These are phyloP conservation scores for Melanotaenia parkinsoni DNA, from an alignment of 2,797 vertebrate species.

Conservation along the genomic window DNA sequence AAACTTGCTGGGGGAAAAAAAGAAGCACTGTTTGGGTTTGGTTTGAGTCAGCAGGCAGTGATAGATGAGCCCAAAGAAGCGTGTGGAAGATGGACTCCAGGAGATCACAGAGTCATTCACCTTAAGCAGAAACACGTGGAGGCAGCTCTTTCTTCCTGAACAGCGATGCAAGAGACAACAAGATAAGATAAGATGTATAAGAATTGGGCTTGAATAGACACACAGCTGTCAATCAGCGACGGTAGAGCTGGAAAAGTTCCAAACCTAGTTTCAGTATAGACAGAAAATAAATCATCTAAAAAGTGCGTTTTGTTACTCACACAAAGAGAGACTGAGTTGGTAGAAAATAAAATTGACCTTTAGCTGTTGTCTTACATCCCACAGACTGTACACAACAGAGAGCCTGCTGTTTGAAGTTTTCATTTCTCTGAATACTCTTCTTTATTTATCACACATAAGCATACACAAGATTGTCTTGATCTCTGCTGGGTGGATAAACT, in stretches of 20 bases:
- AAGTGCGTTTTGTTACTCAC: constrained; percentile 20
- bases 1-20: constrained; percentile 30
- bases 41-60: constrained; percentile 60
- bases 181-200: constrained; percentile 45
- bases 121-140: constrained; percentile 30
- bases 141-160: constrained; percentile 38
- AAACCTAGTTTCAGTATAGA: constrained; percentile 21
- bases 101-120: constrained; percentile 61
- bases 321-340: not conserved
- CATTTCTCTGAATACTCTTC: constrained; percentile 17
- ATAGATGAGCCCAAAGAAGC: constrained; percentile 66
- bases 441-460: constrained; percentile 30
- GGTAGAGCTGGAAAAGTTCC: constrained; percentile 29
- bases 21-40: constrained; percentile 28
- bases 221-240: constrained; percentile 34
- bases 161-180: constrained; percentile 36
- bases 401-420: constrained; percentile 35
- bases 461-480: constrained; percentile 26
- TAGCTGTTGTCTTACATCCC: not conserved
- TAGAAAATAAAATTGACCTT: constrained; percentile 21
- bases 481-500: constrained; percentile 18
- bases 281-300: constrained; percentile 16
- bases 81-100: constrained; percentile 46
- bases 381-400: constrained; percentile 1
- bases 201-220: constrained; percentile 9